A percentile compares a stretch with the other conserved stretches of the same genome.
Evolutionary conservation across 2,797 vertebrate species (phyloP).

Genomic region (Danio choprae): DNA sequence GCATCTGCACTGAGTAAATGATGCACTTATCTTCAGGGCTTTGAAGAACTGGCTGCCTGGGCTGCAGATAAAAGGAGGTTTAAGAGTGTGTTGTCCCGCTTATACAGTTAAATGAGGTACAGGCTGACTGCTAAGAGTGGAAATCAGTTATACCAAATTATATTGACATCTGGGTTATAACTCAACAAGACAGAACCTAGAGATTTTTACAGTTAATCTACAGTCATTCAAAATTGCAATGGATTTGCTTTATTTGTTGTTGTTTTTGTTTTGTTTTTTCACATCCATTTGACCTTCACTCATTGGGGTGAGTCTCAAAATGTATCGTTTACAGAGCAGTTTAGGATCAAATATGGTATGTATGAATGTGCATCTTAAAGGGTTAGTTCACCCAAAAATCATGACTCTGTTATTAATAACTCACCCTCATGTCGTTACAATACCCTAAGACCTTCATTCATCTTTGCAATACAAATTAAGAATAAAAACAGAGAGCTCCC

Average conservation of each 20-base stretch:
- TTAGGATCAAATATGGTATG: too few species aligned
- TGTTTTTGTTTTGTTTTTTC: too few species aligned
- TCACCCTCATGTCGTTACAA: too few species aligned
- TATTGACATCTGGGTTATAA: slow-evolving; percentile 1
- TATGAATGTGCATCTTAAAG: too few species aligned
- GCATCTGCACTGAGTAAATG: slow-evolving; percentile 42
- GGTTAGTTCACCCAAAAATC: too few species aligned
- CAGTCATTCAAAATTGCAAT: neutral
- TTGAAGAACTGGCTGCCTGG: slow-evolving; percentile 43
- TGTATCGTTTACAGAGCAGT: too few species aligned
- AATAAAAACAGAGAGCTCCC: too few species aligned
- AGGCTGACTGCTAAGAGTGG: slow-evolving; percentile 25
- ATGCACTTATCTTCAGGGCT: slow-evolving; percentile 51
- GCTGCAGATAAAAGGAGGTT: slow-evolving; percentile 30
- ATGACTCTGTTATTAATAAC: too few species aligned
- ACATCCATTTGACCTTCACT: too few species aligned
- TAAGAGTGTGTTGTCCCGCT: slow-evolving; percentile 41
- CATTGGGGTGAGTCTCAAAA: too few species aligned
- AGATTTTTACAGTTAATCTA: neutral
- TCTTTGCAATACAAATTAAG: too few species aligned
- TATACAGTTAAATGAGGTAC: slow-evolving; percentile 35
- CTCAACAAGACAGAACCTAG: neutral
- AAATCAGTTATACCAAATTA: slow-evolving; percentile 15
- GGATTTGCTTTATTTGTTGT: neutral
- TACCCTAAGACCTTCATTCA: too few species aligned